Evolutionary conservation across 2,888 invertebrate genomes (phyloP), one percentile per base, ranked within the genome.

Genomic region (Thyatira batis): DNA sequence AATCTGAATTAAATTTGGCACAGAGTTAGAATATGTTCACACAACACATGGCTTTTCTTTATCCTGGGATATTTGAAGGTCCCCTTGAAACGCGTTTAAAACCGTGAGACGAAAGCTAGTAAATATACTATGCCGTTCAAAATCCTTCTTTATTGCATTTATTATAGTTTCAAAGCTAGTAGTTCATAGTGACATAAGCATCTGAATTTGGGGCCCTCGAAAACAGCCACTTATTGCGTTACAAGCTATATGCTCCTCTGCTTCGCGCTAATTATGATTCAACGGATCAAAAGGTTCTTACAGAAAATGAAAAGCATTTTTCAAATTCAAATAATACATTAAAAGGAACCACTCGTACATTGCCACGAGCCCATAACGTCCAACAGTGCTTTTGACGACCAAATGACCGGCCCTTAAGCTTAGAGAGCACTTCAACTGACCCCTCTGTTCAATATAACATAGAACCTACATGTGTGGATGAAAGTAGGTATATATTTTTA

Each of bases 361-460:
- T 48, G 53, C 54, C 63, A 58, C 57, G 65, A 64, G 65, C 66
- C 25, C 61, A 61, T 67, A 67, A 63, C 69, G 67, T 70, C 65
- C 67, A 69, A 66, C 73, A 67, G 74, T 71, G 69, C 81, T 76
- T 80, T 78, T 77, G 78, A 81, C 61, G 76, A 67, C 73, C 75
- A 76, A 78, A 81, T 73, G 76, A 79, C 78, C 72, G 76, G 70
- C 61, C 64, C 82, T 80, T 53, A 49, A 53, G 46, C 56, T 65
- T 52, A 28, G 60, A 74, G 74, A 73, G 80, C 70, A 64, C 80
- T 72, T 72, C 58, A 60, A 54, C 59, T 67, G 66, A 65, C 76
- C 78, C 72, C 67, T 69, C 61, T 69, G 74, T 72, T 77, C 75
- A 74, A 76, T 73, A 76, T 67, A 65, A 62, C 61, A 60, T 57